Evolutionary conservation across 2,888 invertebrate species (phyloP), one percentile per base, ranked within the genome.

Genomic region (Diogma glabrata): DNA sequence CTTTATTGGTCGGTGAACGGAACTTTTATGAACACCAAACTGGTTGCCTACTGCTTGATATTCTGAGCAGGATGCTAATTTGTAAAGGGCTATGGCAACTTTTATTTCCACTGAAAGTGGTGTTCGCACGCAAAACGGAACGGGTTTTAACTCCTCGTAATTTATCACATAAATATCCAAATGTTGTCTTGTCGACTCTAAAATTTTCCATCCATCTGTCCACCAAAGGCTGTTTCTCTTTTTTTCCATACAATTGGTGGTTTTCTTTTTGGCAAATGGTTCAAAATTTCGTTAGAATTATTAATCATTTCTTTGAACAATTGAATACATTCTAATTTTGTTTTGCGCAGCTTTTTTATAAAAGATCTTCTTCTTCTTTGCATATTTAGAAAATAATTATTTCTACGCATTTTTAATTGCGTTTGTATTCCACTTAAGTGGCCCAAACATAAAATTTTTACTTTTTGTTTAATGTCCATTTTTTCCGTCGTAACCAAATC

Each of bases 21-120:
- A 55, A 26, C 53, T 53, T 28, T 57, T 58, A 50, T 59, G 58
- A 14, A 58, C 28, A 4, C 60, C 60, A 52, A 60, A 60, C 24
- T 52, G 30, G 47, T 58, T 56, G 2, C 54, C 59, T 26, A 56
- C 51, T 14, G 56, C 54, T 48, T 55, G 53, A 30, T 59, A 57
- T 55, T 60, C 59, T 19, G 54, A 51, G 47, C 54, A 55, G 51
- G 54, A 56, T 19, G 57, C 54, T 16, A 59, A n/a, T 26, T 53
- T 52, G 48, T 55, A 59, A n/a, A 60, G 6, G 12, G 55, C 51
- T 20, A 60, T 47, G 16, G 57, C 58, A 36, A 59, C 53, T 54
- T 56, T 56, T 49, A 56, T 58, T 17, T 56, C 49, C 14, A 56
- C 54, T 49, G 24, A 40, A 10, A 58, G 8, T 24, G 55, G 49